A percentile compares a stretch with the other conserved stretches of the same genome.
Evolutionary conservation across 2,888 invertebrate species (phyloP).

Genomic region (Syrista parreyssii): DNA sequence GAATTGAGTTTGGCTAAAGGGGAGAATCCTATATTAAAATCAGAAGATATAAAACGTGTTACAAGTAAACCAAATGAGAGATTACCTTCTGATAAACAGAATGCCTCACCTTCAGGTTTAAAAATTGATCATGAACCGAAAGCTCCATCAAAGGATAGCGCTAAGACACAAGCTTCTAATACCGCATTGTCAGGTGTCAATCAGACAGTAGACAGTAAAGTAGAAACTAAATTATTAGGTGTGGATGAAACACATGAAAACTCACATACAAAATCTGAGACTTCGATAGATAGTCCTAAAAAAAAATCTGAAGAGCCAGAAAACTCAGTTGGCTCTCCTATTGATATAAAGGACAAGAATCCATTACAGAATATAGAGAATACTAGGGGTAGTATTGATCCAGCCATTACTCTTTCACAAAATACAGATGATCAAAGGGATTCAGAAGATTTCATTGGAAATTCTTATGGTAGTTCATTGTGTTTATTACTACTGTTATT

Average conservation of each 20-base stretch:
- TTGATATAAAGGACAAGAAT: neutral
- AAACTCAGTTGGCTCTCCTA: neutral
- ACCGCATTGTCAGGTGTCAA: too few relatives aligned
- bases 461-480: neutral
- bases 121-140: neutral
- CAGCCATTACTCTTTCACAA: slow-evolving; percentile 24
- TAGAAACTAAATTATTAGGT: neutral
- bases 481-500: slow-evolving; percentile 16
- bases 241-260: neutral
- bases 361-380: neutral
- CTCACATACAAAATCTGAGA: neutral
- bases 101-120: rapidly evolving
- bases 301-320: neutral
- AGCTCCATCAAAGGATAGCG: neutral
- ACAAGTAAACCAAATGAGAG: neutral
- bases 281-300: neutral
- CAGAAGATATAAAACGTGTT: neutral
- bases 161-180: neutral
- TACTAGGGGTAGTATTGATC: neutral
- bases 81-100: neutral
- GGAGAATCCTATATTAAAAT: too few relatives aligned
- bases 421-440: slow-evolving; percentile 30
- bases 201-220: too few relatives aligned
- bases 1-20: neutral
- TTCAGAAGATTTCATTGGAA: slow-evolving; percentile 14